A percentile compares a stretch with the other conserved stretches of the same genome.
Evolutionary conservation across 2,888 invertebrate species (phyloP).

Genomic region (Iselma pallidipennis): DNA sequence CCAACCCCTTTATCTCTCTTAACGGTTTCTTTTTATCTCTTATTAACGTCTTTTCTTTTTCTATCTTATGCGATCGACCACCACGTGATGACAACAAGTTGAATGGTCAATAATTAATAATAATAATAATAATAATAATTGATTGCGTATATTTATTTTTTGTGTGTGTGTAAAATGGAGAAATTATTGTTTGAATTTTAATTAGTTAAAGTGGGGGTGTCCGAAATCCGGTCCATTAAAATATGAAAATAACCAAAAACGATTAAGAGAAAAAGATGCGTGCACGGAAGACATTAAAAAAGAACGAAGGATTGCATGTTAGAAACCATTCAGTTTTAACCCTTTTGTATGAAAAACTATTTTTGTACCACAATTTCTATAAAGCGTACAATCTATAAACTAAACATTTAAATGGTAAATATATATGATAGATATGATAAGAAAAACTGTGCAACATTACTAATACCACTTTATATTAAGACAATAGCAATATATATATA

Average conservation of each 20-base stretch:
- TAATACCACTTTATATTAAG: slow-evolving; percentile 38
- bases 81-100: too few species aligned
- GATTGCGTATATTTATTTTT: too few species aligned
- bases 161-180: too few species aligned
- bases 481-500: slow-evolving; percentile 46
- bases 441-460: slow-evolving; percentile 13
- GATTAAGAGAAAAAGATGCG: slow-evolving; percentile 55
- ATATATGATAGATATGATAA: slow-evolving; percentile 4
- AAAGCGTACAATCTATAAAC: background rate
- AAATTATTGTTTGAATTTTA: too few species aligned
- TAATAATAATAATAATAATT: too few species aligned
- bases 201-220: slow-evolving; percentile 13
- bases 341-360: slow-evolving; percentile 31
- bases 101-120: too few species aligned
- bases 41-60: background rate
- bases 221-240: slow-evolving; percentile 10
- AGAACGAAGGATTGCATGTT: slow-evolving; percentile 42
- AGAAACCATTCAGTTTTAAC: slow-evolving; percentile 43
- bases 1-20: slow-evolving; percentile 5
- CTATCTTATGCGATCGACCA: background rate
- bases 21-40: too few species aligned
- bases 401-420: slow-evolving; percentile 11
- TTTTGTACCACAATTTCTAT: background rate
- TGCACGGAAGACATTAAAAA: slow-evolving; percentile 54
- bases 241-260: slow-evolving; percentile 27